These are phyloP conservation scores for Drosophila acutilabella DNA, from an alignment of 2,888 invertebrate species.

Conservation along the genomic window DNA sequence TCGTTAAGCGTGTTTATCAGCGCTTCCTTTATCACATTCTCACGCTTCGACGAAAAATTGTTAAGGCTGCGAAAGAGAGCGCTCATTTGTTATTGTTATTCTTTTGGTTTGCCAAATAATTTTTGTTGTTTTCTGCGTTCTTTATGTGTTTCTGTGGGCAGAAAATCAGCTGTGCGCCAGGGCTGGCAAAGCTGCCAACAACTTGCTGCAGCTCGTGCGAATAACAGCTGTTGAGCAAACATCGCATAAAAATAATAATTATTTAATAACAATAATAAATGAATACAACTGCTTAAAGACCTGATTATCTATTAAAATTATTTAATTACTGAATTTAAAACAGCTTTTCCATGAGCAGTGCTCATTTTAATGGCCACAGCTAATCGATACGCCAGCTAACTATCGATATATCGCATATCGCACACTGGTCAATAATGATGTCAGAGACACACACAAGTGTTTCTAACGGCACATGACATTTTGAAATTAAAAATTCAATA, in stretches of 20 bases:
- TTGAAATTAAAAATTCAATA: slow-evolving; percentile 7
- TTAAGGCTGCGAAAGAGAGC: slow-evolving; percentile 81
- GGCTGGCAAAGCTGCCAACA: slow-evolving; percentile 19
- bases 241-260: neutral
- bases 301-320: too few species aligned
- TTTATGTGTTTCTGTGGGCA: neutral
- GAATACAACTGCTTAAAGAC: too few species aligned
- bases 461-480: slow-evolving; percentile 26
- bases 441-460: slow-evolving; percentile 2
- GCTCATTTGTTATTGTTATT: slow-evolving; percentile 74
- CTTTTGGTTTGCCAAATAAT: slow-evolving; percentile 8
- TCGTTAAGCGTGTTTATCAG: slow-evolving; percentile 88
- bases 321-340: too few species aligned
- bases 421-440: slow-evolving; percentile 15
- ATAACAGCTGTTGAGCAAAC: neutral
- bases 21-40: slow-evolving; percentile 83
- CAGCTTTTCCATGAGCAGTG: too few species aligned
- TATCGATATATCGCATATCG: slow-evolving; percentile 9
- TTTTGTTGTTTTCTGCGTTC: slow-evolving; percentile 27
- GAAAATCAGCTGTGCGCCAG: slow-evolving; percentile 41
- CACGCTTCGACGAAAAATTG: slow-evolving; percentile 81
- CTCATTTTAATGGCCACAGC: neutral
- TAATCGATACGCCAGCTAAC: slow-evolving; percentile 4
- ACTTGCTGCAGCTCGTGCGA: neutral
- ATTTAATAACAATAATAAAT: neutral